phyloP scores from a whole-genome alignment of 2,888 invertebrate genomes.

The Neria commutata region DNA sequence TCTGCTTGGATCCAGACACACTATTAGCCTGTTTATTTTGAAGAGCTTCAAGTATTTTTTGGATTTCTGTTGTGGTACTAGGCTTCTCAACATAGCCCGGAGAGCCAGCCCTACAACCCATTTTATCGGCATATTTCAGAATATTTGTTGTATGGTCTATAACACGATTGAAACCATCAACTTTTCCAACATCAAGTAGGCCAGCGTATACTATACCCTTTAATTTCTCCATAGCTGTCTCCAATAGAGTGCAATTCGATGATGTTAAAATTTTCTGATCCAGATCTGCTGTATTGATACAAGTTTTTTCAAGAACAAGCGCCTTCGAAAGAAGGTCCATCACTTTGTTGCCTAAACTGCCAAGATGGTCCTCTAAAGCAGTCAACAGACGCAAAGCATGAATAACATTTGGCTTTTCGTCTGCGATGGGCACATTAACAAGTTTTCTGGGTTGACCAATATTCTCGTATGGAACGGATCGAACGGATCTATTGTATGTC shows the following conservation, averaged over 20 bases:
- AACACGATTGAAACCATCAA: conserved; percentile 30
- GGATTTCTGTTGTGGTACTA: neutral
- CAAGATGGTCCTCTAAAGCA: conserved; percentile 77
- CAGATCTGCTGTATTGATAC: conserved; percentile 70
- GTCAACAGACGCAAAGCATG: conserved; percentile 74
- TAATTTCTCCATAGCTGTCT: conserved; percentile 47
- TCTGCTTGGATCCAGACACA: conserved; percentile 6
- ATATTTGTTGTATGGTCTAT: conserved; percentile 30
- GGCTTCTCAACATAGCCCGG: conserved; percentile 1
- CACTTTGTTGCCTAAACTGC: conserved; percentile 76
- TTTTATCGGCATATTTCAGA: conserved; percentile 30
- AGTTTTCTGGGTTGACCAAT: neutral
- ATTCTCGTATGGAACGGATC: neutral
- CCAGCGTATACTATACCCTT: conserved; percentile 63
- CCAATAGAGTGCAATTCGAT: conserved; percentile 66
- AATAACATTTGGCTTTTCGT: conserved; percentile 64
- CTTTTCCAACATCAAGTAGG: conserved; percentile 29
- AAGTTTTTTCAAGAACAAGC: conserved; percentile 38
- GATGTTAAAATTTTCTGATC: conserved; percentile 73
- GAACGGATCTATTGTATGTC: no score
- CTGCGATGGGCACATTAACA: no score
- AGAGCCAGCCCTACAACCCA: conserved; percentile 25
- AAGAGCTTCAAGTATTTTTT: conserved; percentile 6
- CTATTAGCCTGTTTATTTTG: conserved; percentile 1
- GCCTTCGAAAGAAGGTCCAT: conserved; percentile 64